phyloP scores from a whole-genome alignment of 2,113 vertebrate genomes.

The Pavo muticus region DNA sequence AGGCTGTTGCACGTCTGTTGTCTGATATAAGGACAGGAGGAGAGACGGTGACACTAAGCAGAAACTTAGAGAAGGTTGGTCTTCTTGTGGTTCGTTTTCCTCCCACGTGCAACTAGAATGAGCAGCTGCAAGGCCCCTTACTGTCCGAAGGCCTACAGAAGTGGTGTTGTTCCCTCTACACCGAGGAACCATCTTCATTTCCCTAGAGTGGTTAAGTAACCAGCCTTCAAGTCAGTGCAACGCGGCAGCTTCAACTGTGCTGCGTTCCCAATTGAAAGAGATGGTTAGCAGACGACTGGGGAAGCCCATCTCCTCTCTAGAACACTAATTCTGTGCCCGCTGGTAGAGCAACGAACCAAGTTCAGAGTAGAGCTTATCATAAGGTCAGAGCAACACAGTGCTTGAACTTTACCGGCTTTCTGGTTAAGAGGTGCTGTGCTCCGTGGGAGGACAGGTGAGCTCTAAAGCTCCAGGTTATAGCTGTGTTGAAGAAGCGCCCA shows the following conservation, averaged over 20 bases:
- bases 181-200: background rate
- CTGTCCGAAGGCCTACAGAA: background rate
- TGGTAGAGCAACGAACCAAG: background rate
- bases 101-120: background rate
- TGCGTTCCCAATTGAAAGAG: background rate
- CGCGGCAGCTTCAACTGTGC: background rate
- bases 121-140: conserved; percentile 18
- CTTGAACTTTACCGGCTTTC: background rate
- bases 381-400: background rate
- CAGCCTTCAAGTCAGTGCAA: background rate
- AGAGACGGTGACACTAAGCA: conserved; percentile 39
- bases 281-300: background rate
- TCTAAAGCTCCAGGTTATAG: background rate
- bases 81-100: background rate
- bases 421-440: background rate
- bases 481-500: background rate
- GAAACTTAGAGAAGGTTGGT: background rate
- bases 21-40: background rate
- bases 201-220: background rate
- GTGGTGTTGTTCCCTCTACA: background rate
- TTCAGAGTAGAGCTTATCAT: background rate
- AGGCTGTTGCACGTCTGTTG: background rate
- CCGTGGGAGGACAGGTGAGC: background rate
- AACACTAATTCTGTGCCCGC: background rate
- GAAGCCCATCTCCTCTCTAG: background rate